These are phyloP conservation scores for Rhabdomys dilectus DNA, from an alignment of 2,113 vertebrate species.

Conservation along the genomic window DNA sequence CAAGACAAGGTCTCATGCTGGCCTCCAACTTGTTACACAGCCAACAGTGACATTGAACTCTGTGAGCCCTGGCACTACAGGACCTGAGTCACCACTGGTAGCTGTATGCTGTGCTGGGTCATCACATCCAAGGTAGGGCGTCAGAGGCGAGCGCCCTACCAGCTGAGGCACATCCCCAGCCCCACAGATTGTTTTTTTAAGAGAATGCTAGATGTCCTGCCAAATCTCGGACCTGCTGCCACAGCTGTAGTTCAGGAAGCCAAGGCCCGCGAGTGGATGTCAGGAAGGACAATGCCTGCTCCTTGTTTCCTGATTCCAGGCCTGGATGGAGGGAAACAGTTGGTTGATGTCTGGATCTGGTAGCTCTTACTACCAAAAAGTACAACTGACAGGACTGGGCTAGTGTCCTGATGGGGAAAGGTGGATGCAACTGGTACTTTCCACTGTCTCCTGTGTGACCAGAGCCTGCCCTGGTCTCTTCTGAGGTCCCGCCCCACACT, in stretches of 20 bases:
- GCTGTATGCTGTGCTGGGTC: background rate
- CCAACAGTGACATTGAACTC: background rate
- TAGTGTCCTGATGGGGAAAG: background rate
- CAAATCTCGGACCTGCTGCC: slow-evolving; percentile 31
- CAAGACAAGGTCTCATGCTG: background rate
- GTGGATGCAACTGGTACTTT: background rate
- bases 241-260: slow-evolving; percentile 60
- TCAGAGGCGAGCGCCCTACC: background rate
- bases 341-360: slow-evolving; percentile 6
- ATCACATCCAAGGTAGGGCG: background rate
- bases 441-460: background rate
- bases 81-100: too few relatives aligned
- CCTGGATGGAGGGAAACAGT: slow-evolving; percentile 52
- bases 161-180: background rate
- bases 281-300: slow-evolving; percentile 55
- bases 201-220: background rate
- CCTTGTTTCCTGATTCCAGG: slow-evolving; percentile 61
- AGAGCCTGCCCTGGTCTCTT: background rate
- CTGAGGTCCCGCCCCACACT: background rate
- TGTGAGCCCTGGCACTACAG: background rate
- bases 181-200: background rate
- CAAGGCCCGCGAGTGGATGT: background rate
- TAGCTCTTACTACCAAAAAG: background rate
- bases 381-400: background rate
- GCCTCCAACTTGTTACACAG: background rate